Evolutionary conservation across 2,113 vertebrate genomes (phyloP), one percentile per base, ranked within the genome.

Genomic region (Oryzias melastigma): DNA sequence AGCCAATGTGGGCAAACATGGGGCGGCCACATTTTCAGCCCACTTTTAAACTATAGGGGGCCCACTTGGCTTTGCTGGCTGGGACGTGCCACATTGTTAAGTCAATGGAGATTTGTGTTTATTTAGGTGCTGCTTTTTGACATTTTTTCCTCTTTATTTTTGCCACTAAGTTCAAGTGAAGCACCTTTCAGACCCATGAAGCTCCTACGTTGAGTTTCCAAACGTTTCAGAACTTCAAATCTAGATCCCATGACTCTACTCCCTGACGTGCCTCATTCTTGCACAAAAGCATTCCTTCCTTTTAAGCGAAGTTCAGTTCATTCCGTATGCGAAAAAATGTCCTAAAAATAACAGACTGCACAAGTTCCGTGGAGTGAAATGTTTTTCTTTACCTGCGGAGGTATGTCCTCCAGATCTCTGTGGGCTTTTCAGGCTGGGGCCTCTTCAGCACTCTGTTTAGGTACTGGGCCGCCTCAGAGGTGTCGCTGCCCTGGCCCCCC

Each of bases 331-430:
- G 29, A 59, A 2, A 22, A 35, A 62, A 25, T 42, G 16, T 50
- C 35, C 45, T 71, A 77, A 47, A 62, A 52, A 73, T 65, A 62
- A 65, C 53, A 58, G 41, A 52, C 71, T 56, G 62, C 53, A 58
- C 56, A 50, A 50, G 56, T 45, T 46, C 48, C 69, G 63, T 51
- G 19, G 22, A 22, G 67, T 49, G 8, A 40, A 18, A 14, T 41
- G 40, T 14, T 18, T 44, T 22, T 55, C 64, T 8, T 15, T 90
- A 98, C 96, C 96, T 94, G 90, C 93, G 95, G 69, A 99, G 91
- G 81, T 99, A 99, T 68, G 94, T 93, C 88, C 92, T 98, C 96
- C 97, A 99, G 14, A 95, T 93, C 87, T 98, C 96, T 0, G 85
- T 79, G 46, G 92, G 88, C 75, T 95, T 97, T 71, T 98, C 96